Evolutionary conservation across 2,113 vertebrate species (phyloP), one percentile per base, ranked within the genome.

Genomic region (Centropus bengalensis): DNA sequence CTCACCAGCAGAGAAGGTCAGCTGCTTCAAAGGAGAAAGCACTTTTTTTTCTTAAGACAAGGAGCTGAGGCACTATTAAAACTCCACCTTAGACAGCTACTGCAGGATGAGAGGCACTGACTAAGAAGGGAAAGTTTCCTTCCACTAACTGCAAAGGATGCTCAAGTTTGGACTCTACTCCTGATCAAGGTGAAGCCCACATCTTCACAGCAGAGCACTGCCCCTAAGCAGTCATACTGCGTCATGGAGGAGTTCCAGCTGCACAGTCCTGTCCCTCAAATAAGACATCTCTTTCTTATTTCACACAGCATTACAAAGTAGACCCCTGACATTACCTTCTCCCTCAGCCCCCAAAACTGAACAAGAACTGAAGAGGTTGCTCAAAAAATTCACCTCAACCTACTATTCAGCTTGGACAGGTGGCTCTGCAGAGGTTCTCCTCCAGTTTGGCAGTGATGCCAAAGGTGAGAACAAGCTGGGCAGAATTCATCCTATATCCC

Each of bases 381-480:
- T 89, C 62, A 28, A 66, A 89, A 92, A 82, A 33, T 55, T 54
- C 24, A 54, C 27, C 10, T 38, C 5, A 2, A 17, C 36, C 56
- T 64, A 28, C 52, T 44, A 26, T 17, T 89, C n/a, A 62, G 20
- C 24, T 80, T 26, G 24, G 32, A 32, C 32, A 86, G 18, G 4
- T 14, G 18, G 14, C n/a, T 74, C 75, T 60, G 28, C n/a, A 58
- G 32, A 54, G 19, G 12, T 9, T 66, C 28, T 58, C 11, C 54
- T 62, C 20, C 38, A 55, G 19, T 33, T 70, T 40, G 32, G 52
- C 42, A 67, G 51, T 0, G 0, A 24, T 42, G 56, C 56, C 52
- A 10, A 33, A 74, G 55, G 17, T 54, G n/a, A 90, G 32, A 82
- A 59, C 17, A 78, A 78, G 44, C 45, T 51, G 78, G 54, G 30